Evolutionary conservation across 2,113 vertebrate genomes (phyloP).

Genomic region (Neopipo cinnamomea): DNA sequence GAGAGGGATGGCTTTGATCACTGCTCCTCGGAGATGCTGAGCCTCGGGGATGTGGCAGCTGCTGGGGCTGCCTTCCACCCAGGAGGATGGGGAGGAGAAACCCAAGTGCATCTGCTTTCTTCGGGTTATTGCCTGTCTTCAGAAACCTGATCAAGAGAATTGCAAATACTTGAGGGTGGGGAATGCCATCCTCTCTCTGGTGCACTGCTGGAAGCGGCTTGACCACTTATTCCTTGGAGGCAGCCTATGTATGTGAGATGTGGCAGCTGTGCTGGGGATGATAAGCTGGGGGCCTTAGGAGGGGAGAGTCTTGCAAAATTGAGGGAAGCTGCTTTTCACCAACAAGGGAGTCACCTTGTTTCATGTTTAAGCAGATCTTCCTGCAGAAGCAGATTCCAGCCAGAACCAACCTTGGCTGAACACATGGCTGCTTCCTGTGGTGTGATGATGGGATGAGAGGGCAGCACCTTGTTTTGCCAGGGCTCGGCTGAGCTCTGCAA

Average conservation of each 20-base stretch:
- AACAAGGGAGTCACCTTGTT: neutral
- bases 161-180: neutral
- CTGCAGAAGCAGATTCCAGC: neutral
- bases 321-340: neutral
- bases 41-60: conserved; percentile 19
- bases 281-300: neutral
- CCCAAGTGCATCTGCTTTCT: conserved; percentile 2
- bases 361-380: neutral
- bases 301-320: neutral
- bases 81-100: neutral
- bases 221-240: neutral
- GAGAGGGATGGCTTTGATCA: conserved; percentile 51
- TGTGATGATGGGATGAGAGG: neutral
- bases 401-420: neutral
- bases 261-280: neutral
- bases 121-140: neutral
- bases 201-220: neutral
- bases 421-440: neutral
- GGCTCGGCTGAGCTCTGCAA: neutral
- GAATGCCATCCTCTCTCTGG: neutral
- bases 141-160: neutral
- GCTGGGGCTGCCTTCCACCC: neutral
- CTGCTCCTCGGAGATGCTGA: neutral
- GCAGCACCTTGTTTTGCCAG: neutral
- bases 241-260: fast-evolving